Conservation (phyloP, 2,113 vertebrate genomes). For the Oreochromis tanganicae region DNA sequence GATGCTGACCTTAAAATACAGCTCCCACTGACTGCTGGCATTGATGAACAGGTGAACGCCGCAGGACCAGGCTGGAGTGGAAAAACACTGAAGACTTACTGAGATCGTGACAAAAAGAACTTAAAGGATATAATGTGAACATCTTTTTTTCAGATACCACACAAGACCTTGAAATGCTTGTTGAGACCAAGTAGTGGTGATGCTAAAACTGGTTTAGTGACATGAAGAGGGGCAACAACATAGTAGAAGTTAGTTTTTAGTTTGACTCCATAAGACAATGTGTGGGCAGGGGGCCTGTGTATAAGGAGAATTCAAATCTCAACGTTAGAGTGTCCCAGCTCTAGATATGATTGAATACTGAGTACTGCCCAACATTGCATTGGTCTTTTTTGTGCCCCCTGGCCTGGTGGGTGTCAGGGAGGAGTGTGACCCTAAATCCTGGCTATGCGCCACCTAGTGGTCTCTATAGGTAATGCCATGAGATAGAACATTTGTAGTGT, state of each 20-base stretch:
- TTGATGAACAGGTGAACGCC: too few species aligned
- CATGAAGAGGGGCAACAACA: neutral
- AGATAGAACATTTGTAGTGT: neutral
- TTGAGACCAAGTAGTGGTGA: neutral
- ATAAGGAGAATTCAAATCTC: neutral
- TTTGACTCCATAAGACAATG: neutral
- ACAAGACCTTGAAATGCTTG: too few species aligned
- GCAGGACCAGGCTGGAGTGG: too few species aligned
- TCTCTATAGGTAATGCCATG: neutral
- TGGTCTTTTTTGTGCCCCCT: neutral
- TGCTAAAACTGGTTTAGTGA: neutral
- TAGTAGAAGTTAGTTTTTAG: neutral
- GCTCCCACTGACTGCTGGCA: too few species aligned
- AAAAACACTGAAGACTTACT: too few species aligned
- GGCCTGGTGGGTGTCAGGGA: neutral
- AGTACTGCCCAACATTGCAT: neutral
- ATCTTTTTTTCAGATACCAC: too few species aligned
- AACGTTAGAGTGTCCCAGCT: neutral
- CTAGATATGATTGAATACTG: neutral
- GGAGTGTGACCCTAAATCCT: neutral
- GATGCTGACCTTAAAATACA: too few species aligned
- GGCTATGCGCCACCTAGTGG: fast-evolving
- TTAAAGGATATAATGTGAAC: too few species aligned
- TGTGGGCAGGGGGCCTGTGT: neutral
- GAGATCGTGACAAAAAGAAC: too few species aligned